phyloP scores from a whole-genome alignment of 2,797 vertebrate genomes.

The Eupleurogrammus muticus region DNA sequence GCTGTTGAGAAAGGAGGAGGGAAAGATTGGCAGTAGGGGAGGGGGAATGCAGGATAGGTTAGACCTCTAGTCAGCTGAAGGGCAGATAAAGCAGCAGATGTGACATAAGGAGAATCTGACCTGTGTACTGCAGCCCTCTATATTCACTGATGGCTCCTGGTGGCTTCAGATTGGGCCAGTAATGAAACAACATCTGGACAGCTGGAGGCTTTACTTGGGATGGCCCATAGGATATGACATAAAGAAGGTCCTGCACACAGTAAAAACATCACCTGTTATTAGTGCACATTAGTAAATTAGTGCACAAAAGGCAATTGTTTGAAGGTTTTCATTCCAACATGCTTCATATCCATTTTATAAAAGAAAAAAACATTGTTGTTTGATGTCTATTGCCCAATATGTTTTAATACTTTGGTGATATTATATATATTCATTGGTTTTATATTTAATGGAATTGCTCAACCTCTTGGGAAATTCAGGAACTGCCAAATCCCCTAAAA shows the following conservation, averaged over 20 bases:
- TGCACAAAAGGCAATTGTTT: background rate
- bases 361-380: background rate
- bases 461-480: background rate
- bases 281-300: background rate
- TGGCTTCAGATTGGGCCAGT: slow-evolving; percentile 99
- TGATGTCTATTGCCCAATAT: background rate
- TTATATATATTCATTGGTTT: background rate
- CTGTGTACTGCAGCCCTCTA: slow-evolving; percentile 97
- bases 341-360: background rate
- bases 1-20: slow-evolving; percentile 79
- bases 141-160: slow-evolving; percentile 99
- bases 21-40: background rate
- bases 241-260: slow-evolving; percentile 91
- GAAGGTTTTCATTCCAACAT: background rate
- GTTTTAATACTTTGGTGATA: background rate
- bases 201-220: slow-evolving; percentile 99
- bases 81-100: slow-evolving; percentile 26
- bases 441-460: background rate
- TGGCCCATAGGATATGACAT: slow-evolving; percentile 98
- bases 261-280: slow-evolving; percentile 16
- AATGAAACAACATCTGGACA: slow-evolving; percentile 99
- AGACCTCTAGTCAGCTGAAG: slow-evolving; percentile 35
- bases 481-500: no score
- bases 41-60: slow-evolving; percentile 11
- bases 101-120: slow-evolving; percentile 77